Conservation (phyloP, 1,140 invertebrate genomes). For the Heterodera schachtii region DNA sequence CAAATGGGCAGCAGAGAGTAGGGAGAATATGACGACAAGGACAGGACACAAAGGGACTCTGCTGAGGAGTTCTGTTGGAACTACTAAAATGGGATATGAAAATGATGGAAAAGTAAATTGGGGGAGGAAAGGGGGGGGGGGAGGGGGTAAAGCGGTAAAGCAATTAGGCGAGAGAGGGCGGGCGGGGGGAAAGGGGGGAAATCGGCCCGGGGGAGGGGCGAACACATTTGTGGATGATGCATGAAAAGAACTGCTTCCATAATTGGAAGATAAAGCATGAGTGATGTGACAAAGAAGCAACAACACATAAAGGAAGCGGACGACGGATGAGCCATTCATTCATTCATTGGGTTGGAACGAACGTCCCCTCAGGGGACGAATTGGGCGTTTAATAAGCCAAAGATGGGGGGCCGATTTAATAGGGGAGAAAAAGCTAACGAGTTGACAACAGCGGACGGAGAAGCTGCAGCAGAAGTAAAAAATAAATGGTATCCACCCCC, state of each 20-base stretch:
- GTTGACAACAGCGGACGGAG: not conserved
- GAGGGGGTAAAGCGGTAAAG: not conserved
- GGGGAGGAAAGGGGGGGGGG: no score
- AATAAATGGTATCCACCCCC: no score
- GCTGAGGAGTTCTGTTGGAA: not conserved
- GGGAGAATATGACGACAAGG: no score
- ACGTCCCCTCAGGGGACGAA: no score
- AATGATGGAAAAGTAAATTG: not conserved
- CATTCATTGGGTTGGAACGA: no score
- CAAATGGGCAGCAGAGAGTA: no score
- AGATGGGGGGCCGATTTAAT: no score
- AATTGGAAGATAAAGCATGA: not conserved
- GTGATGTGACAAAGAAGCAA: not conserved
- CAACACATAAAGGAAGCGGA: not conserved
- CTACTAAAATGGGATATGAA: not conserved
- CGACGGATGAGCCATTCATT: no score
- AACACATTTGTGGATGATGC: no score
- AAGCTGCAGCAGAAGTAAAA: not conserved
- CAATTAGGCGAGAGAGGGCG: not conserved
- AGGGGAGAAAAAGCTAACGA: not conserved
- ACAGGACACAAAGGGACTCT: not conserved
- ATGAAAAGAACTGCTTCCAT: not conserved
- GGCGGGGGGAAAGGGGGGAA: no score
- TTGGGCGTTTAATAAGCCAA: no score
- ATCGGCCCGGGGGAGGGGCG: no score